These are phyloP conservation scores for Camelus bactrianus DNA, from an alignment of 2,113 vertebrate genomes.

Conservation along the genomic window DNA sequence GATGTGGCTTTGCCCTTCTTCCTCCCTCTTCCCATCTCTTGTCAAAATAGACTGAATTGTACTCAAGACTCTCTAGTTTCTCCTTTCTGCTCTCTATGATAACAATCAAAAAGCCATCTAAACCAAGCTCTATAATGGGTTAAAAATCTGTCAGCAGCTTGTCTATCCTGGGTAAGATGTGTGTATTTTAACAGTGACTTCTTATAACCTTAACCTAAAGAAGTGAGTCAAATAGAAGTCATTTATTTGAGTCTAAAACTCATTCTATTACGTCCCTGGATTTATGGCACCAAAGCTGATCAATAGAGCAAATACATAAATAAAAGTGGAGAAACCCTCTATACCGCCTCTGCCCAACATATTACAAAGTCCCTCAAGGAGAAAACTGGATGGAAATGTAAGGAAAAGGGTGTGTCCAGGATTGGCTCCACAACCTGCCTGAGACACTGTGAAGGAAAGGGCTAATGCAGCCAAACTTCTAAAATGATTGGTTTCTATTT, in stretches of 20 bases:
- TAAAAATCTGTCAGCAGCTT: background rate
- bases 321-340: background rate
- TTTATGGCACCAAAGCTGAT: background rate
- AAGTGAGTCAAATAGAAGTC: background rate
- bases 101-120: background rate
- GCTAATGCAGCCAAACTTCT: conserved; percentile 16
- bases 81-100: background rate
- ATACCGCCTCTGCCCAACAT: background rate
- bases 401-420: background rate
- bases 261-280: background rate
- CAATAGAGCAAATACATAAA: background rate
- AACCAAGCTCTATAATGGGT: background rate
- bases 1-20: background rate
- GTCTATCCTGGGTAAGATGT: background rate
- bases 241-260: background rate
- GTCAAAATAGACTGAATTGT: background rate
- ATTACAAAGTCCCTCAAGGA: background rate
- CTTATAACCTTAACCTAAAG: background rate
- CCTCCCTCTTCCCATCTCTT: background rate
- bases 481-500: conserved; percentile 70
- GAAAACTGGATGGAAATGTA: background rate
- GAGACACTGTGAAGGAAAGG: background rate
- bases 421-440: background rate
- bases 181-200: background rate
- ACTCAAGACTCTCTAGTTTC: background rate